Conservation (phyloP, 2,888 invertebrate genomes). For the Anagyrus pseudococci region DNA sequence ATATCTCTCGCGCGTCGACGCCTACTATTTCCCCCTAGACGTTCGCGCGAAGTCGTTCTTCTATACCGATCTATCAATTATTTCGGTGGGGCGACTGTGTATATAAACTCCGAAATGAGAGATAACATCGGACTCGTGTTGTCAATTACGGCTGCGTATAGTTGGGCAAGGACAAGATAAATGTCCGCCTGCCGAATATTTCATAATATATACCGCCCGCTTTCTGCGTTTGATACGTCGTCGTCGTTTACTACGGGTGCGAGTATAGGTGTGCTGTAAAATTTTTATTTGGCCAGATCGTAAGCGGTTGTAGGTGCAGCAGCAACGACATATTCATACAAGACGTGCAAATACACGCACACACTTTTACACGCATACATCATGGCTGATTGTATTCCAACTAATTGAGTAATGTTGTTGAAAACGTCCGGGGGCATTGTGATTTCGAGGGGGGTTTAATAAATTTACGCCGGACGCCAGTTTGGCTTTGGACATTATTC, state of each 20-base stretch:
- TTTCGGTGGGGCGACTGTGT: no score
- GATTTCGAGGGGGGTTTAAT: neutral
- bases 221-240: no score
- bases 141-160: no score
- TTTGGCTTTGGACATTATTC: neutral
- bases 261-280: no score
- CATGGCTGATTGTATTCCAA: constrained; percentile 3
- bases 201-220: no score
- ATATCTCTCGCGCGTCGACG: no score
- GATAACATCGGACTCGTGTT: neutral
- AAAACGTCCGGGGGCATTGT: neutral
- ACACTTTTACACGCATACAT: neutral
- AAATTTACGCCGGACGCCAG: neutral
- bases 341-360: neutral
- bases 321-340: neutral
- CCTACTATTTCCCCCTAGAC: no score
- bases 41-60: constrained; percentile 21
- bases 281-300: neutral
- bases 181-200: no score
- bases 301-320: neutral
- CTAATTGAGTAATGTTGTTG: neutral
- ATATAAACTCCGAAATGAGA: neutral
- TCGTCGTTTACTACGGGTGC: no score
- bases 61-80: neutral
- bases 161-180: no score